Conservation (phyloP, 2,113 vertebrate species). For the Scartelaos histophorus region DNA sequence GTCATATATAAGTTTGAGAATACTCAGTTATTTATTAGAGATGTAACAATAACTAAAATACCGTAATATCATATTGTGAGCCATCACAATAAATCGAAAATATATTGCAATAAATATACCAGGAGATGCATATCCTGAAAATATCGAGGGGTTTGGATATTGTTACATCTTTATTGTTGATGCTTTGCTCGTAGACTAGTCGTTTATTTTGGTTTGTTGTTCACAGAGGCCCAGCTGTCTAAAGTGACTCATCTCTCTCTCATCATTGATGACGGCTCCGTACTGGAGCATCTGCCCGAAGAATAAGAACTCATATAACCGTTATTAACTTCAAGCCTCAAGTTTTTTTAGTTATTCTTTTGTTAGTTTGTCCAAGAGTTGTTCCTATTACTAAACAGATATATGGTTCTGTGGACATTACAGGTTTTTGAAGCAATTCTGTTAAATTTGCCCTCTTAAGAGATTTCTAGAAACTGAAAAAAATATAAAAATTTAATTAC, state of each 20-base stretch:
- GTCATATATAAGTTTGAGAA: neutral
- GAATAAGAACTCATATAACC: slow-evolving; percentile 5
- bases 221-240: slow-evolving; percentile 36
- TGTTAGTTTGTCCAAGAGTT: neutral
- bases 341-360: neutral
- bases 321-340: neutral
- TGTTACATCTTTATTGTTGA: neutral
- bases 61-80: too few species aligned
- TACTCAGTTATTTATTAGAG: neutral
- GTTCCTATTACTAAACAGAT: slow-evolving; percentile 5
- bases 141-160: too few species aligned
- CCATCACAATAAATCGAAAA: too few species aligned
- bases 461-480: slow-evolving; percentile 2
- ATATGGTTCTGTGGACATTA: neutral
- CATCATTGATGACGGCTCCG: slow-evolving; percentile 30
- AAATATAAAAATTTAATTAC: neutral
- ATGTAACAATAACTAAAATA: too few species aligned
- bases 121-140: too few species aligned
- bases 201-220: neutral
- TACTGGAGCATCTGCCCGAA: slow-evolving; percentile 6
- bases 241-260: slow-evolving; percentile 52
- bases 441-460: slow-evolving; percentile 18
- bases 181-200: neutral
- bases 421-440: slow-evolving; percentile 9
- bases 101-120: too few species aligned